phyloP scores from a whole-genome alignment of 1,140 invertebrate species.

The Dendroctonus valens region DNA sequence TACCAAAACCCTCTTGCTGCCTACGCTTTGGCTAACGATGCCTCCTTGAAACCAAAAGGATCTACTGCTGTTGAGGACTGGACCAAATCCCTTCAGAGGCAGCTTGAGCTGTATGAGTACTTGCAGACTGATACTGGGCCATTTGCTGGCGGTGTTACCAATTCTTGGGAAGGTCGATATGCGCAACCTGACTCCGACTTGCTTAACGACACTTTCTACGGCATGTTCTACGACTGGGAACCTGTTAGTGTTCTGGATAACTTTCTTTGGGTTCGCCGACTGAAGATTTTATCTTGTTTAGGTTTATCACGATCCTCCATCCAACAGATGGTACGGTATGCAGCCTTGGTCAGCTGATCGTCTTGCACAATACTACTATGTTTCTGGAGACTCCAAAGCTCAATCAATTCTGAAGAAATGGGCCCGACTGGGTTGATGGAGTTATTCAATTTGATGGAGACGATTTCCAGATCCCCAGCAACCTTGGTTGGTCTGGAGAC shows the following conservation, averaged over 20 bases:
- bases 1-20: constrained; percentile 37
- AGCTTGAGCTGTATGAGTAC: constrained; percentile 35
- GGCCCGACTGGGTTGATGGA: constrained; percentile 23
- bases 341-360: constrained; percentile 37
- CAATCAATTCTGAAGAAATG: constrained; percentile 28
- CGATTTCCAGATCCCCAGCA: constrained; percentile 22
- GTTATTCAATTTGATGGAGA: constrained; percentile 19
- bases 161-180: constrained; percentile 34
- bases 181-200: constrained; percentile 26
- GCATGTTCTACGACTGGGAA: constrained; percentile 38
- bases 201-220: constrained; percentile 32
- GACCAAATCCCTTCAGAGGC: constrained; percentile 27
- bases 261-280: background rate
- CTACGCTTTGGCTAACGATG: constrained; percentile 30
- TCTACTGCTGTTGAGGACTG: constrained; percentile 35
- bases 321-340: constrained; percentile 39
- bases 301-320: constrained; percentile 36
- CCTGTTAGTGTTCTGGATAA: constrained; percentile 9
- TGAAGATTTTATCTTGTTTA: background rate
- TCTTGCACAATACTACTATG: constrained; percentile 37
- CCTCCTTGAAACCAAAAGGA: constrained; percentile 31
- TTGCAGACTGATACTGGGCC: constrained; percentile 33
- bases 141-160: constrained; percentile 36
- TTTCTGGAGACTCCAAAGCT: constrained; percentile 32
- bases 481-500: constrained; percentile 27